Evolutionary conservation across 2,113 vertebrate species (phyloP), one percentile per base, ranked within the genome.

Genomic region (Pachypanchax playfairii): DNA sequence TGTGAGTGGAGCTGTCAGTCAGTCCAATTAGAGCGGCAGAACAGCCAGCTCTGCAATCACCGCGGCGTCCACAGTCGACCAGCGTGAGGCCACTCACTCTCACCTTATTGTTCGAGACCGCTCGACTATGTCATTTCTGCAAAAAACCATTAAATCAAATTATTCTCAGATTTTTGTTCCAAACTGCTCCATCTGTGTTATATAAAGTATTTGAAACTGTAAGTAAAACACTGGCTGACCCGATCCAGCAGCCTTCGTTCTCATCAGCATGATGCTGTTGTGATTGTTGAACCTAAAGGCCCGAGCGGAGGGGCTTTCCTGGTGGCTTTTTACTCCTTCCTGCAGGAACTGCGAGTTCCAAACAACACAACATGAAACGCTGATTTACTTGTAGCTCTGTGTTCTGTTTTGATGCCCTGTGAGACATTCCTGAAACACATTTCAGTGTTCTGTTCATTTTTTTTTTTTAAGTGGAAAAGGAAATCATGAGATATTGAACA

Each of bases 91-190:
- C 59, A 55, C 65, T 82, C 65, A 68, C 70, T 68, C 63, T 13
- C 52, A 10, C 11, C 9, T 44, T 68, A 21, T 84, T 85, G 74
- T 89, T 59, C 41, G 33, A 49, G 38, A 47, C 65, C 65, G 62
- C 55, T 70, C 67, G 13, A 64, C 80, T 79, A 65, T 81, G 82
- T 49, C 48, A 38, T 59, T 69, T 59, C 64, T 68, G 25, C 46
- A 65, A 42, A 42, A 42, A 71, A 81, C 9, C 25, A 63, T 36
- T 66, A 82, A 80, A 84, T 87, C 36, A 25, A 64, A 85, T 76
- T 68, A 76, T 52, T 70, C 61, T 13, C 42, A n/a, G n/a, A 33
- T 72, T 61, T 57, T 73, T 49, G 48, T 20, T 18, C 47, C 52
- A 75, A 85, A 66, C 14, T 38, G 55, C 66, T 31, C 65, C 73